Conservation (phyloP, 2,113 vertebrate species). For the Grus americana region DNA sequence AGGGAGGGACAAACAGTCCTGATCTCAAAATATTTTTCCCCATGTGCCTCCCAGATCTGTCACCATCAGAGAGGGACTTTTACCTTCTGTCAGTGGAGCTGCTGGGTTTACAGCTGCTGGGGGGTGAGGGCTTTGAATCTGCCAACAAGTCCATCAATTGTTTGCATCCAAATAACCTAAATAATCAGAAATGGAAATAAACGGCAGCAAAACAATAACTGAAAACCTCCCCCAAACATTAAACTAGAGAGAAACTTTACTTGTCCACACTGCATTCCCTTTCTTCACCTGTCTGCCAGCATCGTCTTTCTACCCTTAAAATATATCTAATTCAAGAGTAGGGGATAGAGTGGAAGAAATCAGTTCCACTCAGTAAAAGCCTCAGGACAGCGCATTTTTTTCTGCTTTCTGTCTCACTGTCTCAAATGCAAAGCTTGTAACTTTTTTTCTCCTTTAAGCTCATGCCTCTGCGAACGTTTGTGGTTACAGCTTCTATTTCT, state of each 20-base stretch:
- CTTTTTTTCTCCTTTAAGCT: not conserved
- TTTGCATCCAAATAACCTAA: not conserved
- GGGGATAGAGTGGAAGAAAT: not conserved
- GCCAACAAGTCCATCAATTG: not conserved
- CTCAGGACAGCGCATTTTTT: not conserved
- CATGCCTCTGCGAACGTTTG: not conserved
- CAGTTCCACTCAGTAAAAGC: not conserved
- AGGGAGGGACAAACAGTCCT: not conserved
- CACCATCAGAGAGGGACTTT: not conserved
- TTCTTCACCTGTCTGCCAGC: not conserved
- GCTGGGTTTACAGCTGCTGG: not conserved
- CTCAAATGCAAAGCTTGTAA: not conserved
- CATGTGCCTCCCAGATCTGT: not conserved
- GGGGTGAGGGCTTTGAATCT: not conserved
- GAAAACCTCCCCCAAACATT: not conserved
- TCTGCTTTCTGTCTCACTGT: not conserved
- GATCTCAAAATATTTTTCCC: not conserved
- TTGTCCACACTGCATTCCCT: not conserved
- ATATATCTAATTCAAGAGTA: not conserved
- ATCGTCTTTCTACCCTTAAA: not conserved
- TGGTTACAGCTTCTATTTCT: slow-evolving; percentile 43
- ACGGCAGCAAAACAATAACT: not conserved
- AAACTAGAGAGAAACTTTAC: not conserved
- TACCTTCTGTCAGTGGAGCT: not conserved
- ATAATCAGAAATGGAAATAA: not conserved